Evolutionary conservation across 1,140 invertebrate genomes (phyloP), one percentile per base, ranked within the genome.

Genomic region (Zaprionus kolodkinae): DNA sequence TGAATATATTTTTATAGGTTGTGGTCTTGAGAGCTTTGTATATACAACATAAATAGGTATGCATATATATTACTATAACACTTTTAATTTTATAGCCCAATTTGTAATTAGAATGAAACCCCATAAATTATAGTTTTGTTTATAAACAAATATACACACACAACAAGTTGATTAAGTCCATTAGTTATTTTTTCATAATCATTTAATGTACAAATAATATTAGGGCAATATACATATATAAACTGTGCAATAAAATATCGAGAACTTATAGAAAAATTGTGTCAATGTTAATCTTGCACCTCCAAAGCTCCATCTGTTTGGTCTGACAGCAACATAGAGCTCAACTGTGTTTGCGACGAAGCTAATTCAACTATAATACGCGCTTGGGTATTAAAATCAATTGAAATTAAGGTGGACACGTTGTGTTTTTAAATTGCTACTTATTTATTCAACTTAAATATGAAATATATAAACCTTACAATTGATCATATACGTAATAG

Each of bases 1-100:
- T 56, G 43, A 62, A 63, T 62, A 67, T 74, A 70, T 48, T 74
- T 48, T 61, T 63, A 65, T 76, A 65, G 67, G 73, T 72, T 72
- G 69, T 72, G 60, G 61, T 45, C 25, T 21, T 21, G 17, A 50
- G 45, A 50, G 45, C 21, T 50, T 50, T 50, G 45, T 50, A 50
- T 50, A 50, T 50, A 50, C 45, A 50, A 50, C 21, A 50, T 25
- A 50, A 25, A 50, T 50, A 50, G 45, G 45, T 50, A 50, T 21
- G 45, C 45, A 25, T 50, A 50, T 21, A 50, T 50, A 50, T 21
- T 12, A 50, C 17, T 25, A 50, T 50, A 25, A 21, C 45, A 50
- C 11, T 25, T 17, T 25, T 50, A 50, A 50, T 50, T 50, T 25
- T 50, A 25, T 50, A 50, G 45, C 45, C 45, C 15, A 50, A 50